Evolutionary conservation across 2,113 vertebrate species (phyloP), one percentile per base, ranked within the genome.

Genomic region (Hepsetus odoe): DNA sequence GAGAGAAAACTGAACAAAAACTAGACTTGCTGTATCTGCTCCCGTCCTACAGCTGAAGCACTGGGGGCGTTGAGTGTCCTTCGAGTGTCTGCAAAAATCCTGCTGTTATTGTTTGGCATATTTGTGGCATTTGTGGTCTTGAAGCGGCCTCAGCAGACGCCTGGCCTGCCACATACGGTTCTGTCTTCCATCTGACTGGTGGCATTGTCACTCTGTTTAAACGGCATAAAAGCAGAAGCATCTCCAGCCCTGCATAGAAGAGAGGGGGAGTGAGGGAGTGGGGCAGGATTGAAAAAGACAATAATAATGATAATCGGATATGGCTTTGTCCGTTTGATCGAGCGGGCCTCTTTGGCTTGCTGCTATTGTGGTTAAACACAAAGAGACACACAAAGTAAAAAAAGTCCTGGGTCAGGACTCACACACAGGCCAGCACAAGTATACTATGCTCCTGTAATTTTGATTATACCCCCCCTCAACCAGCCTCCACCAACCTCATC

Each of bases 281-380:
- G 81, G 65, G 73, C 79, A 75, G 59, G 87, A 86, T 86, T 82
- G 83, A 79, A 86, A 81, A 88, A 88, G 90, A 91, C 87, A 90
- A 88, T 92, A 90, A 91, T 88, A 90, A 89, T 91, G 87, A 89
- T 92, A 92, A 91, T 90, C 86, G 90, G 89, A 91, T 89, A 90
- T 91, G 90, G 90, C 90, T 93, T 89, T 87, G 88, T 87, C 88
- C 88, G 88, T 87, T 91, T 83, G 83, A 87, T 89, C 80, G 80
- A 83, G 89, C 77, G 82, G 82, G 85, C 76, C 82, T 88, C 88
- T 88, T 88, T 85, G 88, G 86, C 79, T 74, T 87, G 83, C 85
- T 86, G 88, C 85, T 83, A 38, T 84, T 83, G 79, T 72, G 51
- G 56, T 51, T 87, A 86, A 87, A 86, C 80, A 82, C 80, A 55